These are phyloP conservation scores for Hippoglossus hippoglossus DNA, from an alignment of 2,797 vertebrate species.

Conservation along the genomic window DNA sequence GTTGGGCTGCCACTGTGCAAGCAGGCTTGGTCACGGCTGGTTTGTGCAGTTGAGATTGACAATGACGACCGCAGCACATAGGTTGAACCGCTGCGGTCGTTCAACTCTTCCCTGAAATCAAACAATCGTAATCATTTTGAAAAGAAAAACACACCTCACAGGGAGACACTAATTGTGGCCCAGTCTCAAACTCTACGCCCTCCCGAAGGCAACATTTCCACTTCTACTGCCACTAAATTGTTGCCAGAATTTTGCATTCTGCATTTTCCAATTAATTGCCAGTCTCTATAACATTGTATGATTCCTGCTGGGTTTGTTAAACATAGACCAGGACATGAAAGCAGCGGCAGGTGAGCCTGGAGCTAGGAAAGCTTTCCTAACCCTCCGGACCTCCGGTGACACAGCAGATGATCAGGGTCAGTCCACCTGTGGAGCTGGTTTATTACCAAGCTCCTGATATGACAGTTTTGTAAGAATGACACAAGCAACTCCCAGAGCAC, in stretches of 20 bases:
- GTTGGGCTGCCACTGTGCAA: neutral
- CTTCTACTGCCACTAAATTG: too few relatives aligned
- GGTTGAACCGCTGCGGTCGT: neutral
- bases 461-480: neutral
- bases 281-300: neutral
- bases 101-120: neutral
- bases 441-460: conserved; percentile 14
- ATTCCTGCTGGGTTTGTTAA: neutral
- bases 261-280: too few relatives aligned
- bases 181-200: neutral
- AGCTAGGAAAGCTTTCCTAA: conserved; percentile 26
- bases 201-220: too few relatives aligned
- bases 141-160: too few relatives aligned
- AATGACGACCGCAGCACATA: neutral
- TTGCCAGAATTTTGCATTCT: too few relatives aligned
- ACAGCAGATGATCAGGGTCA: conserved; percentile 1
- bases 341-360: conserved; percentile 20
- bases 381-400: conserved; percentile 23
- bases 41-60: neutral
- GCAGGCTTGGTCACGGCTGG: neutral
- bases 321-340: neutral
- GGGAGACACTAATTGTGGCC: neutral
- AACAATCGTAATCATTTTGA: neutral
- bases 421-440: neutral
- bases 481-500: neutral